These are phyloP conservation scores for Drosophila algonquin DNA, from an alignment of 2,888 invertebrate genomes.

Conservation along the genomic window DNA sequence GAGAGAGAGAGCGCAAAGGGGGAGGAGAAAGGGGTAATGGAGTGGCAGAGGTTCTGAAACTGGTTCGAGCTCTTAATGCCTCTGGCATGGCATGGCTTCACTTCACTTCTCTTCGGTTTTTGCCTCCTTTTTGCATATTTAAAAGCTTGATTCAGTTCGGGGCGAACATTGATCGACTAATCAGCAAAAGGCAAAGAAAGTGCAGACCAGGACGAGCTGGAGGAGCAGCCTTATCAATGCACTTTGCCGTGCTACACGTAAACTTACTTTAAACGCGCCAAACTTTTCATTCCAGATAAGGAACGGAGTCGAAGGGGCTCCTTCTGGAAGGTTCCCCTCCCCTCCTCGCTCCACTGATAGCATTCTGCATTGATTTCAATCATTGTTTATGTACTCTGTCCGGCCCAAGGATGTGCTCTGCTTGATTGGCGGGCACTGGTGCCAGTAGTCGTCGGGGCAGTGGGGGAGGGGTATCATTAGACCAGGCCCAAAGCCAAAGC, in stretches of 20 bases:
- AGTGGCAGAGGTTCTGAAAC: conserved; percentile 23
- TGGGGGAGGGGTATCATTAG: conserved; percentile 64
- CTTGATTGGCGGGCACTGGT: conserved; percentile 42
- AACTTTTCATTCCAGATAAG: conserved; percentile 48
- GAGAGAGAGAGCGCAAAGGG: neutral
- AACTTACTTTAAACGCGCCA: conserved; percentile 79
- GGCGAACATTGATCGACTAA: conserved; percentile 69
- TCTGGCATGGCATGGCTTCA: conserved; percentile 21
- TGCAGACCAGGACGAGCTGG: conserved; percentile 18
- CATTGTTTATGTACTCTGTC: conserved; percentile 73
- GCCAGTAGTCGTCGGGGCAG: conserved; percentile 18
- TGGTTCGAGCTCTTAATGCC: conserved; percentile 65
- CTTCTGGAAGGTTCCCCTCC: conserved; percentile 11
- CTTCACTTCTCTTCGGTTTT: conserved; percentile 13
- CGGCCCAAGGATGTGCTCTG: conserved; percentile 39
- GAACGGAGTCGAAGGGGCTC: conserved; percentile 7
- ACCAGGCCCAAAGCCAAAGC: conserved; percentile 27
- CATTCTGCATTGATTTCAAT: conserved; percentile 72
- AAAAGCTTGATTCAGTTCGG: conserved; percentile 61
- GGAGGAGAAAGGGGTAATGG: neutral
- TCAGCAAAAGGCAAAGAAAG: conserved; percentile 63
- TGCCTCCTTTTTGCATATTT: conserved; percentile 63
- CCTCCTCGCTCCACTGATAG: conserved; percentile 24
- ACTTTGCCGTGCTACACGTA: conserved; percentile 78
- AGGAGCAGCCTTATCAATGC: conserved; percentile 67